Evolutionary conservation across 30 jellyfish, hydroid and myxozoan genomes (phyloP).

Genomic region (Clytia hemisphaerica): DNA sequence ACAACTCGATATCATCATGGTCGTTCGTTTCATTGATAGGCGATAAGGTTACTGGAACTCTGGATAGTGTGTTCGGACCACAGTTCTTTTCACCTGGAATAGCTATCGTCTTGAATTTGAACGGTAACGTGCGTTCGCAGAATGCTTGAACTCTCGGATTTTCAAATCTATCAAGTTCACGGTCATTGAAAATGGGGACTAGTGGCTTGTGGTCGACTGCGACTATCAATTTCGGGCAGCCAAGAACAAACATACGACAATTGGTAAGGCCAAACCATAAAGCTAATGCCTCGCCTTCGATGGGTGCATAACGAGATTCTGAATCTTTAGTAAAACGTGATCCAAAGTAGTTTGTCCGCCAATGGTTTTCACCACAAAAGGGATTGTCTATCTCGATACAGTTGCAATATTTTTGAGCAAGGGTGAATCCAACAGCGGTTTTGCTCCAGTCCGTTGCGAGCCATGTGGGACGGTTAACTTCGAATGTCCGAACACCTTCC

Average conservation of each 20-base stretch:
- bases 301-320: slow-evolving; percentile 37
- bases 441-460: too few relatives aligned
- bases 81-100: slow-evolving; percentile 17
- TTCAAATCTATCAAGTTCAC: not conserved
- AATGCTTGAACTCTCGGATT: not conserved
- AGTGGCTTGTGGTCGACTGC: slow-evolving; percentile 42
- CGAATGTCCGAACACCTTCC: too few relatives aligned
- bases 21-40: too few relatives aligned
- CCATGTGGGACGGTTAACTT: too few relatives aligned
- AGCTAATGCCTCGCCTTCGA: slow-evolving; percentile 52
- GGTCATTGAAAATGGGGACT: slow-evolving; percentile 19
- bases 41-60: too few relatives aligned
- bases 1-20: too few relatives aligned
- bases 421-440: slow-evolving; percentile 24
- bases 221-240: slow-evolving; percentile 23
- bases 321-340: slow-evolving; percentile 23
- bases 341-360: slow-evolving; percentile 16
- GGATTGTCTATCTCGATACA: slow-evolving; percentile 4
- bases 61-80: slow-evolving; percentile 18
- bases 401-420: slow-evolving; percentile 20
- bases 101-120: slow-evolving; percentile 5
- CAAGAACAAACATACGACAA: slow-evolving; percentile 42
- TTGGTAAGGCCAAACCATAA: slow-evolving; percentile 14
- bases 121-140: slow-evolving; percentile 21
- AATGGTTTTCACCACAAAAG: slow-evolving; percentile 20